Base-by-base conservation (phyloP, 2,888 invertebrate species). In the Mechanitis mazaeus region DNA sequence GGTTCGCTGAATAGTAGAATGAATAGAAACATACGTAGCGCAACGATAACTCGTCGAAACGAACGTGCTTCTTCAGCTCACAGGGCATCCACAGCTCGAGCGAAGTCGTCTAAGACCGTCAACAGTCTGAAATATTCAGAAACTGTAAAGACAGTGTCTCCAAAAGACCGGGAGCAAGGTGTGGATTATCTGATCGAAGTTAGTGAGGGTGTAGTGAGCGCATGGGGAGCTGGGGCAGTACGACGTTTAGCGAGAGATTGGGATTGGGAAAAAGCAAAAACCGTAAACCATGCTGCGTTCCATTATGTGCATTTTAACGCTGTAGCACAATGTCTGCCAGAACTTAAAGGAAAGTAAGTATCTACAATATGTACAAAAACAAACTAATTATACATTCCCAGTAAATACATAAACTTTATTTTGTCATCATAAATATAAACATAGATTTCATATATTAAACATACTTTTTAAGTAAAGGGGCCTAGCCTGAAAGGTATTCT, bases 151-250 rank as follows among this genome's bases (percentile, higher is more conserved):
- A 74, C 90, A 54, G 84, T 91, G 60, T 83, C 87, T 12, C 74
- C 81, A 3, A 94, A 93, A 76, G 94, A 94, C 74, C 90, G 94
- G 72, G 94, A 94, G 77, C 94, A 94, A 91, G 94, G 97, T 63
- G 95, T 96, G n/a, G 96, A 97, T 87, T 97, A 96, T 81, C 88
- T 97, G 67, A 95, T 96, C 45, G 97, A 97, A 91, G 95, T 97
- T 62, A 94, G 94, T 72, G 96, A 96, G 38, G 93, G 95, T 60
- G 93, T 94, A 70, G 92, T 97, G 33, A 96, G 96, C 77, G 93
- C 96, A 35, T 96, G 96, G 87, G 97, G 97, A 0, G 95, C 95
- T 72, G 96, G 96, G n/a, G 96, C 96, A 0, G 90, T 97, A 42
- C 92, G 95, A 46, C 95, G 95, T 70, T 92, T 96, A 54, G 94